Evolutionary conservation across 1,140 invertebrate genomes (phyloP).

Genomic region (Nephila pilipes): DNA sequence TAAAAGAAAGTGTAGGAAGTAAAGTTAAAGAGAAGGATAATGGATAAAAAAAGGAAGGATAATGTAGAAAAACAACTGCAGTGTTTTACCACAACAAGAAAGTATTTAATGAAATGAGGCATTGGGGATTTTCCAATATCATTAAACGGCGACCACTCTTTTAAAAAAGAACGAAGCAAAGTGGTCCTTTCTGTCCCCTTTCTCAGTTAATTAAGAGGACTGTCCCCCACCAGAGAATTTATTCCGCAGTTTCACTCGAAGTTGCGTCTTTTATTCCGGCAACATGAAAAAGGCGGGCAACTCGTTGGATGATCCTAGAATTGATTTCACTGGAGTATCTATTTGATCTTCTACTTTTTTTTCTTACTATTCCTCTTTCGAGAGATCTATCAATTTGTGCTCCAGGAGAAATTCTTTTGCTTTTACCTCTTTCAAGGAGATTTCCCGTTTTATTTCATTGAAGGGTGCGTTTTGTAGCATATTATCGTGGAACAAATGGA

Average conservation of each 20-base stretch:
- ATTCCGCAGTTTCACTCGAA: conserved; percentile 59
- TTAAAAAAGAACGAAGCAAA: conserved; percentile 43
- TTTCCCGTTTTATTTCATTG: neutral
- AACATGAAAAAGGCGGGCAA: conserved; percentile 73
- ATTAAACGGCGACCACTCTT: conserved; percentile 26
- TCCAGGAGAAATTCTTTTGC: neutral
- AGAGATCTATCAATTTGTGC: neutral
- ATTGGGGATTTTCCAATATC: conserved; percentile 58
- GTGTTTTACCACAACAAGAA: conserved; percentile 63
- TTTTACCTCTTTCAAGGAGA: neutral
- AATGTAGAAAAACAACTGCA: conserved; percentile 49
- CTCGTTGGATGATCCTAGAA: conserved; percentile 22
- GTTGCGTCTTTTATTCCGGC: conserved; percentile 68
- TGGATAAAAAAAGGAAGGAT: conserved; percentile 4
- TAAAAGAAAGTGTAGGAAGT: neutral
- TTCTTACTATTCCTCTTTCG: neutral
- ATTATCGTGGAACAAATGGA: neutral
- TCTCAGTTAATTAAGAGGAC: conserved; percentile 70
- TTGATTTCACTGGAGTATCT: conserved; percentile 54
- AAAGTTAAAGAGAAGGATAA: neutral
- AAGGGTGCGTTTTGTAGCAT: neutral
- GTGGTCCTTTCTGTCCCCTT: conserved; percentile 51
- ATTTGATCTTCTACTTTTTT: neutral
- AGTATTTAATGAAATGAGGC: conserved; percentile 60
- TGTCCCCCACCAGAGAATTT: conserved; percentile 32